These are phyloP conservation scores for Mechanitis messenoides DNA, from an alignment of 2,888 invertebrate species.

Conservation along the genomic window DNA sequence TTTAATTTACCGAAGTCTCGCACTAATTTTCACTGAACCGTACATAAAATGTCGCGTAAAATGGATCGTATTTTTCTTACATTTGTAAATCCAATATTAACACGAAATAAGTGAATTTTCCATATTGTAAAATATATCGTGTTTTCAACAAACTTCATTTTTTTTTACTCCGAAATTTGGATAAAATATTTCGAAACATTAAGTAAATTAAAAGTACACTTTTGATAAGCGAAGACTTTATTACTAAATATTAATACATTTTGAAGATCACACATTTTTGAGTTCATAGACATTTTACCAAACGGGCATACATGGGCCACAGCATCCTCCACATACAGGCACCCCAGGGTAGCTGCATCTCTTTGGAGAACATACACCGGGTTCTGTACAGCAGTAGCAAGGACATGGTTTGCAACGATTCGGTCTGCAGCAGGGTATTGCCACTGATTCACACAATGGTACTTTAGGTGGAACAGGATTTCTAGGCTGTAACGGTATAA, in stretches of 20 bases:
- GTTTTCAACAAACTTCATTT: too few relatives aligned
- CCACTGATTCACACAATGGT: conserved; percentile 52
- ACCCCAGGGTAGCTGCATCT: conserved; percentile 66
- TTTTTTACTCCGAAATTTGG: too few relatives aligned
- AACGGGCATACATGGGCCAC: conserved; percentile 67
- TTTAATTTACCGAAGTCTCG: too few relatives aligned
- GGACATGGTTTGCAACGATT: conserved; percentile 75
- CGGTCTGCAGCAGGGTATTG: conserved; percentile 72
- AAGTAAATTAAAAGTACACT: not conserved
- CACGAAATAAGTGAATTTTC: too few relatives aligned
- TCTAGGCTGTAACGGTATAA: conserved; percentile 38
- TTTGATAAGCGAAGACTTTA: not conserved
- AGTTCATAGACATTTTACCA: conserved; percentile 43
- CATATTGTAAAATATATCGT: too few relatives aligned
- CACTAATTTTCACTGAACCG: too few relatives aligned
- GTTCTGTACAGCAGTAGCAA: conserved; percentile 70
- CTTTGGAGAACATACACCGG: conserved; percentile 55
- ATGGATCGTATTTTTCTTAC: too few relatives aligned
- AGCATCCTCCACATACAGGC: conserved; percentile 53
- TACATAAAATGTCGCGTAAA: too few relatives aligned
- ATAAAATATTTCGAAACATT: too few relatives aligned
- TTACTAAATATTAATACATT: not conserved
- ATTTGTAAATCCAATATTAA: too few relatives aligned
- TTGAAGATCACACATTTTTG: not conserved
- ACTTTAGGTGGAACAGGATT: conserved; percentile 43